Conservation (phyloP, 1,140 invertebrate species). For the Drosophila elegans region DNA sequence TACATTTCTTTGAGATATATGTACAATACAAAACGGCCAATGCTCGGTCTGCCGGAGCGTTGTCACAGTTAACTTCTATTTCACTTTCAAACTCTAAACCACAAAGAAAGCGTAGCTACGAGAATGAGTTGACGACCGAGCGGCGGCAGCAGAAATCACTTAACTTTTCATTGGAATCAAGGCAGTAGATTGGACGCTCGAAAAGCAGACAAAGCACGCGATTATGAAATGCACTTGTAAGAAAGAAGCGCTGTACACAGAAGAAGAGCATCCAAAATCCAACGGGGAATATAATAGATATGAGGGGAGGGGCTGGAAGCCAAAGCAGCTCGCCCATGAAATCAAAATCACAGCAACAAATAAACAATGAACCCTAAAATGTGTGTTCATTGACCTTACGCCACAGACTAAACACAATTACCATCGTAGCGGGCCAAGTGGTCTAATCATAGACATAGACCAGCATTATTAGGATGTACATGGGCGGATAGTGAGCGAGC, state of each 20-base stretch:
- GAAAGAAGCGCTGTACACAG: background rate
- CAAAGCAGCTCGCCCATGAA: constrained; percentile 20
- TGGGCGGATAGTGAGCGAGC: background rate
- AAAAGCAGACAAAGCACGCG: constrained; percentile 27
- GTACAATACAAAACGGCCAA: too few relatives aligned
- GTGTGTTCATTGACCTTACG: constrained; percentile 63
- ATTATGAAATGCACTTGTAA: constrained; percentile 56
- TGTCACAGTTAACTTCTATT: constrained; percentile 28
- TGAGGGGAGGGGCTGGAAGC: background rate
- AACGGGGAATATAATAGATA: background rate
- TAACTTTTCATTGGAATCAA: constrained; percentile 48
- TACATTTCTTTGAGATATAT: too few relatives aligned
- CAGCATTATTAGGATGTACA: constrained; percentile 17
- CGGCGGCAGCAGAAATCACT: constrained; percentile 21
- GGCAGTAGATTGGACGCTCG: constrained; percentile 1
- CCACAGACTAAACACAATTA: constrained; percentile 24
- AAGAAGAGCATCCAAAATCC: too few relatives aligned
- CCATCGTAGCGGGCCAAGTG: constrained; percentile 22
- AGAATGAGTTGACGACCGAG: background rate
- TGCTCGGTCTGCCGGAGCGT: background rate
- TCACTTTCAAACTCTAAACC: constrained; percentile 31
- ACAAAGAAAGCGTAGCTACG: constrained; percentile 22
- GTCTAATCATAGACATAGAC: constrained; percentile 42
- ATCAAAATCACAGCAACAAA: constrained; percentile 57
- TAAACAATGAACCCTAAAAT: constrained; percentile 70